A percentile compares a stretch with the other conserved stretches of the same genome.
Evolutionary conservation across 2,797 vertebrate species (phyloP).

Genomic region (Ciconia nigra): DNA sequence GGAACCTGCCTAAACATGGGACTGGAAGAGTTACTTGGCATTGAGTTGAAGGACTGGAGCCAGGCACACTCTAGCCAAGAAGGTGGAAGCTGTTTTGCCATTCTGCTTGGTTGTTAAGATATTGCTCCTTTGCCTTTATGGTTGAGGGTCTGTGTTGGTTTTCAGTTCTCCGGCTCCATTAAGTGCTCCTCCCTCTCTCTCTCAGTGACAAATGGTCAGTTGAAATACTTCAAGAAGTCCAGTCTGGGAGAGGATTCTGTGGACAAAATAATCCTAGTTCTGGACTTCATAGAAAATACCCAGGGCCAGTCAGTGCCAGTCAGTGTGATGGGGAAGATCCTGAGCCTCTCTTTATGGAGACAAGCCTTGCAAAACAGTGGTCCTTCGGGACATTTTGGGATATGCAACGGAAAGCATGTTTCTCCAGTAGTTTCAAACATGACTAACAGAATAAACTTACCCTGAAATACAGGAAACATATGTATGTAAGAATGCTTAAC

Average conservation of each 20-base stretch:
- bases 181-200: background rate
- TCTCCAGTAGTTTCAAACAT: background rate
- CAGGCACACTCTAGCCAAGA: background rate
- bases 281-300: background rate
- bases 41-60: background rate
- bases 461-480: background rate
- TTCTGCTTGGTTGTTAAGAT: background rate
- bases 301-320: background rate
- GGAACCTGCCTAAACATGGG: background rate
- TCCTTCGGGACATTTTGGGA: background rate
- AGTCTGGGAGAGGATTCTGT: background rate
- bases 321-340: background rate
- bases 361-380: background rate
- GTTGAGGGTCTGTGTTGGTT: background rate
- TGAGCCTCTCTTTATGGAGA: background rate
- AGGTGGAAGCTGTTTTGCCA: background rate
- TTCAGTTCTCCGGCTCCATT: background rate
- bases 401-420: background rate
- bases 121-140: background rate
- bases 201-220: background rate
- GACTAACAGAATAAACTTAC: background rate
- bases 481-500: accelerated
- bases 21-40: background rate
- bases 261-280: background rate
- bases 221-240: background rate